These are phyloP conservation scores for Pheosia gnoma DNA, from an alignment of 2,888 invertebrate species.

Conservation along the genomic window DNA sequence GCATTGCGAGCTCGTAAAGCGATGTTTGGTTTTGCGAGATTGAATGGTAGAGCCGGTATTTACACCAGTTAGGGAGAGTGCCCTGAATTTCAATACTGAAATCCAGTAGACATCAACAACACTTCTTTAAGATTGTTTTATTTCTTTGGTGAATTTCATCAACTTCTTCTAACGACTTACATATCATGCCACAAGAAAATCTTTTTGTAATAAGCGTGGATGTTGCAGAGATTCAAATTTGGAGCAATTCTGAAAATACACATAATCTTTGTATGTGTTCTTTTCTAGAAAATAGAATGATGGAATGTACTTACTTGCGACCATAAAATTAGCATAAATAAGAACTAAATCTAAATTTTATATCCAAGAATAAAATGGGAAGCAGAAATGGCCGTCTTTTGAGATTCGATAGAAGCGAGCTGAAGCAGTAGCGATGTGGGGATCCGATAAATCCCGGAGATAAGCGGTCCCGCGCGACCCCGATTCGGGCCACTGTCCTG, in stretches of 20 bases:
- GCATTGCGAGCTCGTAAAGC: background rate
- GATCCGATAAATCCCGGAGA: conserved; percentile 2
- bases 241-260: background rate
- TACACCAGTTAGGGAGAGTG: background rate
- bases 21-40: background rate
- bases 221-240: too few relatives aligned
- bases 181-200: too few relatives aligned
- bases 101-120: too few relatives aligned
- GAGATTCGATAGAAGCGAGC: background rate
- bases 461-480: conserved; percentile 3
- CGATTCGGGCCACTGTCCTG: background rate
- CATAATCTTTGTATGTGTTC: background rate
- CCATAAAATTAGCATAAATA: background rate
- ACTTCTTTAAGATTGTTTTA: too few relatives aligned
- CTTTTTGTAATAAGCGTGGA: too few relatives aligned
- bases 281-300: background rate
- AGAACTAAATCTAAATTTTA: background rate
- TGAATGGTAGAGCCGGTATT: background rate
- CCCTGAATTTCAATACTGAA: too few relatives aligned
- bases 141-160: too few relatives aligned
- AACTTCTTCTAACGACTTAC: too few relatives aligned
- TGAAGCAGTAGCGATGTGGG: background rate
- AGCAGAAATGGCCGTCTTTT: background rate
- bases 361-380: background rate
- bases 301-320: background rate